phyloP scores from a whole-genome alignment of 53 echinoderm and acorn worm species.

The Apostichopus leukothele region DNA sequence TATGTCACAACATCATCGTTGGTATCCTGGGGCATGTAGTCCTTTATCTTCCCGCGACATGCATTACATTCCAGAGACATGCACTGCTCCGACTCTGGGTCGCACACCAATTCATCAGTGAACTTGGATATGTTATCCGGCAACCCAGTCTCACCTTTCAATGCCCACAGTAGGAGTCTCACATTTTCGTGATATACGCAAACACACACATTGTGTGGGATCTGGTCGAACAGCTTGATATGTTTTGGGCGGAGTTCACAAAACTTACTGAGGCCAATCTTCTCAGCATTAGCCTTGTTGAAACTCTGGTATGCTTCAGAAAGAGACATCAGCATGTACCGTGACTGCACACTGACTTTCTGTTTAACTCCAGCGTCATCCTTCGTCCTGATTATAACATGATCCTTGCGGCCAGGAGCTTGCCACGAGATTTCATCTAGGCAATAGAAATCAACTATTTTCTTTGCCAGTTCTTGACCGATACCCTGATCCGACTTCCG shows the following conservation, averaged over 20 bases:
- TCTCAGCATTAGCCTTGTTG: not conserved
- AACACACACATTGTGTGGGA: slow-evolving; percentile 60
- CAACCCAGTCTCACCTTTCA: slow-evolving; percentile 11
- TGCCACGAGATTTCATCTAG: slow-evolving; percentile 58
- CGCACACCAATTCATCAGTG: slow-evolving; percentile 40
- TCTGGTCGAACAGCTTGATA: slow-evolving; percentile 51
- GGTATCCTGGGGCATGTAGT: slow-evolving; percentile 19
- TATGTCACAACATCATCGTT: not conserved
- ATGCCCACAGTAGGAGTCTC: slow-evolving; percentile 14
- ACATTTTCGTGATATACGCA: slow-evolving; percentile 55
- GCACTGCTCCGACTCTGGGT: slow-evolving; percentile 39
- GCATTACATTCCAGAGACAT: slow-evolving; percentile 44
- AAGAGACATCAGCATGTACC: slow-evolving; percentile 53
- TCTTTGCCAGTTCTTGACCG: not conserved
- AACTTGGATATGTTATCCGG: slow-evolving; percentile 35
- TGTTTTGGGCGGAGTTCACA: slow-evolving; percentile 47
- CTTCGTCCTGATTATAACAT: slow-evolving; percentile 23
- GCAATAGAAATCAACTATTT: slow-evolving; percentile 40
- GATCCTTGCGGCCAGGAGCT: slow-evolving; percentile 30
- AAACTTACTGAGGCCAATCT: slow-evolving; percentile 44
- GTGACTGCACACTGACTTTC: slow-evolving; percentile 36
- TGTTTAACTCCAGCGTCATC: slow-evolving; percentile 36
- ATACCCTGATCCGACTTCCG: not conserved
- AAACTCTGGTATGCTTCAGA: slow-evolving; percentile 46
- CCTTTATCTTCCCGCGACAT: slow-evolving; percentile 10